Base-by-base conservation (phyloP, 2,113 vertebrate species). In the Stictonetta naevosa region DNA sequence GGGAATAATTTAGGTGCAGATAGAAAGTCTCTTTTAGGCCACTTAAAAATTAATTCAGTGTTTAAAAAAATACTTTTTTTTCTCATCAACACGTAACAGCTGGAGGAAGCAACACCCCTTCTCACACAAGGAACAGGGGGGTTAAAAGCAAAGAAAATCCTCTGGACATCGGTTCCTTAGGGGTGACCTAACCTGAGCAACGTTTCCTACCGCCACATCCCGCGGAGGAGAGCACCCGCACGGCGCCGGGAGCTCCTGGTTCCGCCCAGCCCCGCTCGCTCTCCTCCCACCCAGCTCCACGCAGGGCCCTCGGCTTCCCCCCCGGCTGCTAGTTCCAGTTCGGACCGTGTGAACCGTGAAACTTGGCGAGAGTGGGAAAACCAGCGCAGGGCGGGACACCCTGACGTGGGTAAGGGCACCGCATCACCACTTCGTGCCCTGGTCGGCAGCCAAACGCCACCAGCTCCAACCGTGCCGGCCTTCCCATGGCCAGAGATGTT, bases 1-100 rank as follows among this genome's bases (percentile, higher is more conserved):
- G 17, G 88, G 58, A 44, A 71, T 34, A 29, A 58, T 62, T 77
- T 48, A 9, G 62, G 8, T 17, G 52, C 2, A 76, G 82, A 33
- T 88, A 95, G 23, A 92, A 94, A 95, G 74, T 77, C 71, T 93
- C 89, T 83, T 74, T 46, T 46, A 96, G 85, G 91, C 87, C 83
- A 48, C 66, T 86, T 92, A 91, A 93, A 90, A 97, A 89, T 86
- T 21, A 93, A 96, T 83, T 91, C 73, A 79, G 36, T 88, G 77
- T 73, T 95, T 95, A 81, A 93, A 96, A 96, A 96, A 93, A 96
- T 94, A 92, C 46, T 29, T 28, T 16, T 56, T 48, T 59, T 48
- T 46, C 83, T 89, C 83, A 36, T 48, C 48, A 60, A 85, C 62
- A 40, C 73, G 87, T 86, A 72, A 67, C 83, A 88, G 92, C 91